Evolutionary conservation across 2,888 invertebrate species (phyloP).

Genomic region (Dasysyrphus albostriatus): DNA sequence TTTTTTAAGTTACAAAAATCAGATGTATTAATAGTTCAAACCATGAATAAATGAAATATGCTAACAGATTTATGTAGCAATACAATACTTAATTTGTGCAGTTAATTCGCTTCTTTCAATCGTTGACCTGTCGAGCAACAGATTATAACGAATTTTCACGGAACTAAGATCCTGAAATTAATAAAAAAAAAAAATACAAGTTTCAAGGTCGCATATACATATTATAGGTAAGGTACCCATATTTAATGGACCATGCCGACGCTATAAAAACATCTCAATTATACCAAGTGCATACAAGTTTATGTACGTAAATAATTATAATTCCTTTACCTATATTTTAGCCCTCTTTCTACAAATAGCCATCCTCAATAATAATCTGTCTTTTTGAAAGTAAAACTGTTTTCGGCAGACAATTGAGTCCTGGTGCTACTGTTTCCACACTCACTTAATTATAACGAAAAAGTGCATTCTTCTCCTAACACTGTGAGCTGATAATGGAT

Average conservation of each 20-base stretch:
- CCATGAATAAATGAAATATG: no score
- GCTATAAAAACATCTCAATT: constrained; percentile 27
- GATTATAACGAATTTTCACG: not conserved
- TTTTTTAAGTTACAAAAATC: no score
- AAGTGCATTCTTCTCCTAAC: constrained; percentile 58
- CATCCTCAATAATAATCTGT: constrained; percentile 28
- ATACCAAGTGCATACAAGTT: not conserved
- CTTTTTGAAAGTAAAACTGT: constrained; percentile 33
- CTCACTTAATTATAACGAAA: constrained; percentile 60
- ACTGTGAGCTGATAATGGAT: constrained; percentile 72
- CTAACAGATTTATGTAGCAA: no score
- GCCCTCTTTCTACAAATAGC: constrained; percentile 32
- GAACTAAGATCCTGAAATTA: not conserved
- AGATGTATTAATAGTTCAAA: no score
- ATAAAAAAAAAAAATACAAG: constrained; percentile 5
- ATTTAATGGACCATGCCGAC: constrained; percentile 3
- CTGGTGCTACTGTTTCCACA: constrained; percentile 39
- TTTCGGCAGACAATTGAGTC: constrained; percentile 37
- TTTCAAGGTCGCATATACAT: not conserved
- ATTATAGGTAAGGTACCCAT: not conserved
- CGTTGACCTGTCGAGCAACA: not conserved
- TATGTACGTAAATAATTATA: constrained; percentile 8
- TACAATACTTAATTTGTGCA: no score
- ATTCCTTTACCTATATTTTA: not conserved
- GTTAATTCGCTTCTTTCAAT: no score